Base-by-base conservation (phyloP, 2,113 vertebrate species). In the Tragelaphus imberbis region DNA sequence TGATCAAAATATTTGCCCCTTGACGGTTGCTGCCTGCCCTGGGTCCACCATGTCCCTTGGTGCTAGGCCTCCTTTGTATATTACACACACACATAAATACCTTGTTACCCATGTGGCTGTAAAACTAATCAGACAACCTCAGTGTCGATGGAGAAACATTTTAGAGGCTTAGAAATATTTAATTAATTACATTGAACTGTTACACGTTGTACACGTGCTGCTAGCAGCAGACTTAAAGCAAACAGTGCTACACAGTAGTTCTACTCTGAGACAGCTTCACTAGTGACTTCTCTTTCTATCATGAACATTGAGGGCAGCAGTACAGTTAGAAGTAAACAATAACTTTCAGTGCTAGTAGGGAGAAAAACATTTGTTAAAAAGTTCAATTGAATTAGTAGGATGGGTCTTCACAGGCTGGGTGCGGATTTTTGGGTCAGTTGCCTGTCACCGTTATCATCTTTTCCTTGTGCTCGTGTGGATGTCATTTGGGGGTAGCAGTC, bases 161-260 rank as follows among this genome's bases (percentile, higher is more conserved):
- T 44, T 21, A 36, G 65, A 71, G 68, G n/a, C 68, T 40, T 14
- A 63, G 59, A 71, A 2, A 23, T 8, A 19, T 19, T 51, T 51
- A 33, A 33, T 81, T 17, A 19, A 12, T 51, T 11, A 33, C 47
- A 21, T 28, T 81, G 47, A 51, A 33, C 28, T 19, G 47, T 33
- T 33, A 5, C 47, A 12, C 2, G 5, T 6, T 33, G 7, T 21
- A 33, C 16, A 5, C 0, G 1, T 33, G 44, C 25, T 2, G 44
- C 51, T 33, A 51, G 79, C 79, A 17, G 44, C 16, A 30, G 44
- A 30, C 47, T 49, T 30, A 30, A 47, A 4, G 77, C 44, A 80
- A 80, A 27, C 75, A 10, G 75, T 16, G 14, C 14, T 15, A 47
- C 14, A 9, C 75, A 28, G 13, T 28, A 28, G 44, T 1, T 80